Conservation (phyloP, 2,113 vertebrate genomes). For the Gambusia affinis region DNA sequence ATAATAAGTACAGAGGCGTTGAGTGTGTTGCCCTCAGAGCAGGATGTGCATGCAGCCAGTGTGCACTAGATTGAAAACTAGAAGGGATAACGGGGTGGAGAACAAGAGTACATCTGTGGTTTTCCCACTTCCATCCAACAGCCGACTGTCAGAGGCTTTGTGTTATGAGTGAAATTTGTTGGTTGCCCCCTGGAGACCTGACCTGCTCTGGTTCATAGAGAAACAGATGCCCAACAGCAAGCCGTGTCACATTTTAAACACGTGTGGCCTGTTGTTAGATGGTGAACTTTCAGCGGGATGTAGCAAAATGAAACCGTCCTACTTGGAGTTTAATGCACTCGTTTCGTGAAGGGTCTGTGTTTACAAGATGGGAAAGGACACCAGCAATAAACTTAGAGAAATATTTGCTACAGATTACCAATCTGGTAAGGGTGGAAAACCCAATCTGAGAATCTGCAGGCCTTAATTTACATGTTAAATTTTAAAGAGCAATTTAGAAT, state of each 20-base stretch:
- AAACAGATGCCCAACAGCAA: slow-evolving; percentile 31
- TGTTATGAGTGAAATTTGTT: slow-evolving; percentile 35
- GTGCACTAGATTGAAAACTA: slow-evolving; percentile 33
- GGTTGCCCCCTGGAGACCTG: slow-evolving; percentile 50
- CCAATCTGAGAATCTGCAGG: not conserved
- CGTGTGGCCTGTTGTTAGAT: not conserved
- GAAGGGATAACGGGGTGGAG: slow-evolving; percentile 49
- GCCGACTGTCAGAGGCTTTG: slow-evolving; percentile 28
- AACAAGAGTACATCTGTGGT: slow-evolving; percentile 58
- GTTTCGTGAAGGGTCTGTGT: slow-evolving; percentile 9
- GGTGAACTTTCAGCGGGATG: slow-evolving; percentile 7
- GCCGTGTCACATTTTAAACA: slow-evolving; percentile 36
- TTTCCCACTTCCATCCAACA: slow-evolving; percentile 17
- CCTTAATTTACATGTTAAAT: not conserved
- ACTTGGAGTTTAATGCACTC: slow-evolving; percentile 9
- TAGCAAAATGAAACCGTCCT: slow-evolving; percentile 10
- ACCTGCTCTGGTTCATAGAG: slow-evolving; percentile 31
- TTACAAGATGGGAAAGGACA: not conserved
- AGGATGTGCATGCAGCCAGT: slow-evolving; percentile 38
- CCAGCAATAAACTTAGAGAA: not conserved
- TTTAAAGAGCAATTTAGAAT: not conserved
- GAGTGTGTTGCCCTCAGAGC: slow-evolving; percentile 11
- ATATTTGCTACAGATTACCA: not conserved
- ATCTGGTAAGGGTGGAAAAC: not conserved
- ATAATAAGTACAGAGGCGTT: slow-evolving; percentile 1